Percentiles rank a stretch among this genome's conserved stretches.
These are phyloP conservation scores for Ptychadena robeensis DNA, from an alignment of 2,797 vertebrate species.

Conservation along the genomic window DNA sequence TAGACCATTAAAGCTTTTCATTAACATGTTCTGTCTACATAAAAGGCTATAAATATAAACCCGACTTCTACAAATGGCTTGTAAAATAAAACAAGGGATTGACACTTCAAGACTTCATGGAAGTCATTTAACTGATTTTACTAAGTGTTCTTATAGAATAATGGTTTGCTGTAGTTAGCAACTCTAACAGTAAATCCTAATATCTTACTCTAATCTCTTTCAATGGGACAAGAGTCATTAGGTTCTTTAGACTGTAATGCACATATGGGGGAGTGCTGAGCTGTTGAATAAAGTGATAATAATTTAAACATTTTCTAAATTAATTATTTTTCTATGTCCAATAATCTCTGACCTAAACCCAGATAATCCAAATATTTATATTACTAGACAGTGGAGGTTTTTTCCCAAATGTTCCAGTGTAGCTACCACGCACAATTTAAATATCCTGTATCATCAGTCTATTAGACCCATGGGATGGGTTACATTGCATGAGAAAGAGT, in stretches of 20 bases:
- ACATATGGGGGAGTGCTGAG: slow-evolving; percentile 6
- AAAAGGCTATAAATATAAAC: neutral
- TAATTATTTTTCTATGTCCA: slow-evolving; percentile 10
- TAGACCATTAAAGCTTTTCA: neutral
- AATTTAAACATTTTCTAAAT: slow-evolving; percentile 38
- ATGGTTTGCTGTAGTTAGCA: neutral
- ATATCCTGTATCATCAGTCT: slow-evolving; percentile 9
- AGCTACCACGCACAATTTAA: slow-evolving; percentile 3
- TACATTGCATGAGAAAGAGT: neutral
- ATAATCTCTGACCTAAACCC: slow-evolving; percentile 36
- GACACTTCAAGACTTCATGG: neutral
- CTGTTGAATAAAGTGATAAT: slow-evolving; percentile 26
- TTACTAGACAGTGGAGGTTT: slow-evolving; percentile 46
- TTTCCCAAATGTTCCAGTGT: neutral
- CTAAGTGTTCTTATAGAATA: slow-evolving; percentile 10
- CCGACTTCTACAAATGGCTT: neutral
- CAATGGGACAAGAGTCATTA: slow-evolving; percentile 5
- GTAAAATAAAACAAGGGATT: slow-evolving; percentile 16
- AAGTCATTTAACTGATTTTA: slow-evolving; percentile 13
- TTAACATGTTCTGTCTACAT: neutral
- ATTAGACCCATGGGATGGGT: neutral
- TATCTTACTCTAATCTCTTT: slow-evolving; percentile 4
- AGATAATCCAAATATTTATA: slow-evolving; percentile 38
- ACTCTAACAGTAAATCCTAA: neutral
- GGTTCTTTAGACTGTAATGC: neutral